phyloP scores from a whole-genome alignment of 1,140 invertebrate genomes.

The Penaeus chinensis region DNA sequence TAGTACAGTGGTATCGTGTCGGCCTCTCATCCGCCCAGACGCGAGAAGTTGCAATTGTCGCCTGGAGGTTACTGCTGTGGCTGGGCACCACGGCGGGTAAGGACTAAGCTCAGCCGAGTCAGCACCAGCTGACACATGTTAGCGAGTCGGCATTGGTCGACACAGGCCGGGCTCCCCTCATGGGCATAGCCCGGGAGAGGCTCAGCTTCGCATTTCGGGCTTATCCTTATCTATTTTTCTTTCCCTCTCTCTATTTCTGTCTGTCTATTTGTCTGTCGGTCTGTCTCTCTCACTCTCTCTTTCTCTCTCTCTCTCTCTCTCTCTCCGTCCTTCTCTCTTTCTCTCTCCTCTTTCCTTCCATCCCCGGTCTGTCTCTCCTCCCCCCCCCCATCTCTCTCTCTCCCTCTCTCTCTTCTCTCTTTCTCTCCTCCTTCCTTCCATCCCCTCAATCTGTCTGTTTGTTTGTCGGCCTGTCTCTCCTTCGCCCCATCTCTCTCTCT shows the following conservation, averaged over 20 bases:
- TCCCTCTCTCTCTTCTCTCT: background rate
- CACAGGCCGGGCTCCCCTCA: too few relatives aligned
- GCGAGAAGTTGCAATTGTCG: too few relatives aligned
- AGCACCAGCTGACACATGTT: too few relatives aligned
- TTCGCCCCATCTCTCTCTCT: background rate
- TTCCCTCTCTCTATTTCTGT: conserved; percentile 5
- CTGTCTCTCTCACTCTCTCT: background rate
- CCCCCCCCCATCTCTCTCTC: background rate
- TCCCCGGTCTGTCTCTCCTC: conserved; percentile 21
- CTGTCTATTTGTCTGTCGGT: too few relatives aligned
- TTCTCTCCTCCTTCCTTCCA: background rate
- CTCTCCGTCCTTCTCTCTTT: background rate
- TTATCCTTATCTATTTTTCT: background rate
- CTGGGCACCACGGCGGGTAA: too few relatives aligned
- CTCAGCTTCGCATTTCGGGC: too few relatives aligned
- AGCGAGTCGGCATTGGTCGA: too few relatives aligned
- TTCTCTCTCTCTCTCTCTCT: background rate
- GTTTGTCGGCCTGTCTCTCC: conserved; percentile 20
- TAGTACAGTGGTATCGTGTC: too few relatives aligned
- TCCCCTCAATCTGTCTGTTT: conserved; percentile 19
- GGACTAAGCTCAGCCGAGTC: too few relatives aligned
- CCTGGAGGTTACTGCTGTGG: too few relatives aligned
- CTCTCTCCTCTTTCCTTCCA: background rate
- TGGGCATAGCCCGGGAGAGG: too few relatives aligned
- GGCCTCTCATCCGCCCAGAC: too few relatives aligned